Conservation (phyloP, 2,113 vertebrate genomes). For the Stegastes partitus region DNA sequence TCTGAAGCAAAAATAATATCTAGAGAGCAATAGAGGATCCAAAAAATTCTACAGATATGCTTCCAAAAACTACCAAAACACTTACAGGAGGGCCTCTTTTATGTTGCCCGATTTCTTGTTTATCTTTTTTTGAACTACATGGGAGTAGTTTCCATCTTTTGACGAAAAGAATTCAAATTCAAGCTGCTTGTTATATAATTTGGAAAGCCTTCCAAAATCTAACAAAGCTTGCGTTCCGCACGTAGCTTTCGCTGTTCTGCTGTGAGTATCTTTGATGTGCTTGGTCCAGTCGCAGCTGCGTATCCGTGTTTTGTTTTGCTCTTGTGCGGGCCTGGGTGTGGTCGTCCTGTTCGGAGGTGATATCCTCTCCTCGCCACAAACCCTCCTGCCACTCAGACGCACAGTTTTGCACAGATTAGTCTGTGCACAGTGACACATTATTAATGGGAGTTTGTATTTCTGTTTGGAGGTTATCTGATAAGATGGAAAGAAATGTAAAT, state of each 20-base stretch:
- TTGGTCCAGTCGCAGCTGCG: slow-evolving; percentile 3
- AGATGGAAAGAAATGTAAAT: slow-evolving; percentile 38
- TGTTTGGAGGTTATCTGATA: slow-evolving; percentile 64
- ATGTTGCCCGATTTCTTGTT: slow-evolving; percentile 4
- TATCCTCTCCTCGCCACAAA: slow-evolving; percentile 46
- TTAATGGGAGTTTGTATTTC: slow-evolving; percentile 30
- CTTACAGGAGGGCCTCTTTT: background rate
- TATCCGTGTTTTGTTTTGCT: slow-evolving; percentile 74
- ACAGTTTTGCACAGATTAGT: slow-evolving; percentile 31
- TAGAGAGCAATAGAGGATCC: background rate
- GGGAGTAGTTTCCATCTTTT: slow-evolving; percentile 45
- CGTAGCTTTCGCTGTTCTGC: slow-evolving; percentile 23
- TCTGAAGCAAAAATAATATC: slow-evolving; percentile 6
- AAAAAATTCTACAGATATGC: slow-evolving; percentile 8
- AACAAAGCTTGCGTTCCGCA: slow-evolving; percentile 17
- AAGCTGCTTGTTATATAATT: slow-evolving; percentile 2
- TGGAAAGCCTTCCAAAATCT: slow-evolving; percentile 20
- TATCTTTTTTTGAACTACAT: slow-evolving; percentile 21
- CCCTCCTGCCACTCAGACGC: slow-evolving; percentile 18
- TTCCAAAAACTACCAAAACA: slow-evolving; percentile 8
- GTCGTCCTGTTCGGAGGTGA: slow-evolving; percentile 59
- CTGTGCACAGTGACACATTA: slow-evolving; percentile 22
- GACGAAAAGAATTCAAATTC: background rate
- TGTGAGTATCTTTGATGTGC: slow-evolving; percentile 46
- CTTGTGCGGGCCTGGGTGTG: slow-evolving; percentile 63